Percentiles rank a stretch among this genome's conserved stretches.
phyloP scores from a whole-genome alignment of 1,140 invertebrate genomes.

The Zaprionus lachaisei region DNA sequence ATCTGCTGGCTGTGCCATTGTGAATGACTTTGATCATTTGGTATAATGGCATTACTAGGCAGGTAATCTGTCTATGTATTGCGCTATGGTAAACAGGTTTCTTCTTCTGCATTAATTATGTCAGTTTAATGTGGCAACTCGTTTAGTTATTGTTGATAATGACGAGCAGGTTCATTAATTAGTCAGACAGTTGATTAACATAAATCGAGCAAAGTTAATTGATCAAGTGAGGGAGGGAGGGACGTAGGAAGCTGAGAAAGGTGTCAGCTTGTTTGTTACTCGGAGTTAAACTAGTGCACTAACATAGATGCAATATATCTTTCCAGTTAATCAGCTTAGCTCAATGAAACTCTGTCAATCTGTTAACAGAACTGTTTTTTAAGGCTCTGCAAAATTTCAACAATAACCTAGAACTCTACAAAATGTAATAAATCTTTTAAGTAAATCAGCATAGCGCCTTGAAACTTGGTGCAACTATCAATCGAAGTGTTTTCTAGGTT shows the following conservation, averaged over 20 bases:
- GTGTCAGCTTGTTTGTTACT: slow-evolving; percentile 1
- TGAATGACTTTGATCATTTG: slow-evolving; percentile 37
- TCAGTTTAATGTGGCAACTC: slow-evolving; percentile 40
- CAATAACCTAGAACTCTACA: not conserved
- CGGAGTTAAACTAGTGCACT: not conserved
- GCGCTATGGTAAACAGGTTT: slow-evolving; percentile 37
- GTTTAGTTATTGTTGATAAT: slow-evolving; percentile 30
- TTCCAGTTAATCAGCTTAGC: not conserved
- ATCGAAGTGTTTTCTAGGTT: not conserved
- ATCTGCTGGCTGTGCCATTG: not conserved
- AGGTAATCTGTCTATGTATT: not conserved
- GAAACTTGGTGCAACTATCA: not conserved
- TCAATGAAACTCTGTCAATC: not conserved
- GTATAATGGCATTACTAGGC: slow-evolving; percentile 25
- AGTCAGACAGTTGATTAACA: slow-evolving; percentile 40
- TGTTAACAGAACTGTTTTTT: not conserved
- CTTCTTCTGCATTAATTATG: slow-evolving; percentile 45
- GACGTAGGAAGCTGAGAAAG: not conserved
- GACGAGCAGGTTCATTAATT: slow-evolving; percentile 27
- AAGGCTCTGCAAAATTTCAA: not conserved
- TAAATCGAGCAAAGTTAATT: slow-evolving; percentile 16
- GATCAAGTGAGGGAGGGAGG: not conserved
- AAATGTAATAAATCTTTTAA: too few relatives aligned
- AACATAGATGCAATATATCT: not conserved
- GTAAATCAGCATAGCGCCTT: too few relatives aligned